Base-by-base conservation (phyloP, 2,888 invertebrate species). In the Pecten maximus region DNA sequence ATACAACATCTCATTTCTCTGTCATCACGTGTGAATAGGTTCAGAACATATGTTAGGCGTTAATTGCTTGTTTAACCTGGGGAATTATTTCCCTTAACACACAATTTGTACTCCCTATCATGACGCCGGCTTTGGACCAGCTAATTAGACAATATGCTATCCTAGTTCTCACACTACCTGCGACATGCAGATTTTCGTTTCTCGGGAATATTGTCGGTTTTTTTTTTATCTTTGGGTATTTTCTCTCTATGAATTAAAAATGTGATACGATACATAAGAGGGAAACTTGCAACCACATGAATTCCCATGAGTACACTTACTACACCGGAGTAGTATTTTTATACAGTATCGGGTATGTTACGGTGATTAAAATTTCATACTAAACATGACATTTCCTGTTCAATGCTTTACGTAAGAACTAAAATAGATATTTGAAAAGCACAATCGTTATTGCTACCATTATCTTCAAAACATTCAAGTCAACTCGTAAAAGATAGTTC, bases 31-130 rank as follows among this genome's bases (percentile, higher is more conserved):
- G 74, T 35, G 74, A 35, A 28, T 28, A 74, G 74, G 60, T 60
- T 6, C 60, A 60, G 2, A 60, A 16, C 28, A n/a, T 3, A 60
- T 2, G 35, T 28, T 74, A 35, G 35, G 74, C 12, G 28, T 23
- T 23, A 74, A 74, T 74, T 74, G 74, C 74, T 16, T 74, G 35
- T 74, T 74, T 74, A 35, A 74, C 74, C 74, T 74, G 28, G 74
- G 74, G 35, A 35, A 74, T 35, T 35, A 23, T 0, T 54, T 23
- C 50, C 16, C 15, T 3, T 19, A 12, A 44, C n/a, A n/a, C n/a
- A n/a, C n/a, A n/a, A n/a, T n/a, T n/a, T n/a, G n/a, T 4, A 44
- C 12, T 44, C 44, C 44, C 44, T 54, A n/a, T 3, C 54, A 0
- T n/a, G 0, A n/a, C 28, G 8, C 35, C 1, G 6, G 28, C 6